Evolutionary conservation across 2,888 invertebrate species (phyloP).

Genomic region (Agriotes lineatus): DNA sequence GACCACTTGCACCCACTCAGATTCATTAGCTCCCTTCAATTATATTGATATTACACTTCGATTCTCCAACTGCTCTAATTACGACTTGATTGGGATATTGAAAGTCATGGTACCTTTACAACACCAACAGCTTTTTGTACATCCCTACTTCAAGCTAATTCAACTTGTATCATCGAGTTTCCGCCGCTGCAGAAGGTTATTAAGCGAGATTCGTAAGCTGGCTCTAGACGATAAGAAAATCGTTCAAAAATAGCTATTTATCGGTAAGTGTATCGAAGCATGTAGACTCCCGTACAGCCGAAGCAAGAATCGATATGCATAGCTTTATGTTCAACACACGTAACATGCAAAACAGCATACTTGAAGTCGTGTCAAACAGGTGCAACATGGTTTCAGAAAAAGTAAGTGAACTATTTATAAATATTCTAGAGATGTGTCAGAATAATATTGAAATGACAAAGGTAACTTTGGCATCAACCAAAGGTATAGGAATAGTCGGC

Average conservation of each 20-base stretch:
- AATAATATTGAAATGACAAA: not conserved
- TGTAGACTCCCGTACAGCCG: constrained; percentile 12
- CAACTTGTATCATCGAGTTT: not conserved
- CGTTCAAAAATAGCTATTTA: not conserved
- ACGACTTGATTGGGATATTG: constrained; percentile 13
- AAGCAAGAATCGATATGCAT: constrained; percentile 31
- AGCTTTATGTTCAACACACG: too few relatives aligned
- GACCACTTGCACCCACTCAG: constrained; percentile 26
- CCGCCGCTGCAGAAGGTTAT: not conserved
- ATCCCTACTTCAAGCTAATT: not conserved
- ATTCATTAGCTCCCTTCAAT: constrained; percentile 29
- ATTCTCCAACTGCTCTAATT: constrained; percentile 16
- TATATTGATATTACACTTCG: constrained; percentile 27
- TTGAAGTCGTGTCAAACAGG: too few relatives aligned
- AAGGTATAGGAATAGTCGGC: too few relatives aligned
- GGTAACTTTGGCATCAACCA: not conserved
- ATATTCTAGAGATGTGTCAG: not conserved
- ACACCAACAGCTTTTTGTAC: too few relatives aligned
- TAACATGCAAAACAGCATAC: too few relatives aligned
- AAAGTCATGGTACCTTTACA: not conserved
- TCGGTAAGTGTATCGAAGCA: constrained; percentile 2
- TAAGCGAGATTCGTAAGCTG: not conserved
- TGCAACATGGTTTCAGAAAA: too few relatives aligned
- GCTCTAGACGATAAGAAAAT: not conserved
- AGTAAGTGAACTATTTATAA: not conserved